Percentiles rank a stretch among this genome's conserved stretches.
Conservation (phyloP, 2,113 vertebrate species). For the Heteronetta atricapilla region DNA sequence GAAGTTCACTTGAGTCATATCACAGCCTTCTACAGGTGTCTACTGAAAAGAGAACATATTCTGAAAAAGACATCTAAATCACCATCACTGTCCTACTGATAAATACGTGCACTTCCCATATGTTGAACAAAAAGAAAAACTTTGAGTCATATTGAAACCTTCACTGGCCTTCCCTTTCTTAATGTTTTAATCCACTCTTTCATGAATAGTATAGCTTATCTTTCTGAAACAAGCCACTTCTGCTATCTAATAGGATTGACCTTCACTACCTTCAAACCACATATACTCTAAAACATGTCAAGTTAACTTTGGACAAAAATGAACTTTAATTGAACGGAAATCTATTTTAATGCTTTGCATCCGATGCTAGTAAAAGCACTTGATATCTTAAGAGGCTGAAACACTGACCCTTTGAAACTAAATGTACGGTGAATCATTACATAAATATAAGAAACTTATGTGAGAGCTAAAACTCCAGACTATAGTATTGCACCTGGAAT, state of each 20-base stretch:
- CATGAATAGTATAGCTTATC: neutral
- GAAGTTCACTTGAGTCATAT: neutral
- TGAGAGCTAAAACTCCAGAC: neutral
- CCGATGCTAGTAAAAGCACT: neutral
- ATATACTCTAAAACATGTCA: neutral
- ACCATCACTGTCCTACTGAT: neutral
- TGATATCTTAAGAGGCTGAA: conserved; percentile 22
- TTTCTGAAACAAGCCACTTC: conserved; percentile 9
- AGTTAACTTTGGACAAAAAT: conserved; percentile 9
- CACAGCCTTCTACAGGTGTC: neutral
- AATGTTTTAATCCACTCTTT: neutral
- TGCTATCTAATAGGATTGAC: conserved; percentile 21
- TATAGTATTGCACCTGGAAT: neutral
- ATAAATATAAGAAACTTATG: conserved; percentile 8
- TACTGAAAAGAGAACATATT: neutral
- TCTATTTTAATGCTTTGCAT: conserved; percentile 35
- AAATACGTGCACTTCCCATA: neutral
- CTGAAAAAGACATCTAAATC: neutral
- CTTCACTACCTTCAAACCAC: conserved; percentile 34
- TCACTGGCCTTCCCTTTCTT: neutral
- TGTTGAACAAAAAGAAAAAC: neutral
- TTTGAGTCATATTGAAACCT: accelerated
- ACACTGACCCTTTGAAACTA: neutral
- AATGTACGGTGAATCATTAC: conserved; percentile 12
- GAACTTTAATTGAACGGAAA: conserved; percentile 42